Base-by-base conservation (phyloP, 2,113 vertebrate genomes). In the Ciconia stormi region DNA sequence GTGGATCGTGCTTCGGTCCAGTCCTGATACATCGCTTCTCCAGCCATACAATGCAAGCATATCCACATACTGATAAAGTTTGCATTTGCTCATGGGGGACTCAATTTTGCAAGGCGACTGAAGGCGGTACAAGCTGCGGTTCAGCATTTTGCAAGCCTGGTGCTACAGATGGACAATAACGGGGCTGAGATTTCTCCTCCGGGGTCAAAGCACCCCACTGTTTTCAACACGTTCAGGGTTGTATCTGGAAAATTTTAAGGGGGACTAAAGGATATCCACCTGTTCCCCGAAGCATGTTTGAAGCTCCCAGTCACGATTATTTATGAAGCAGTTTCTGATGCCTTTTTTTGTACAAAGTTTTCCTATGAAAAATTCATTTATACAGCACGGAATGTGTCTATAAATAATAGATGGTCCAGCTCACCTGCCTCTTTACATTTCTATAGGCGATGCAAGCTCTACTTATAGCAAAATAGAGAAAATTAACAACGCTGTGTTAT, bases 381-480 rank as follows among this genome's bases (percentile, higher is more conserved):
- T n/a, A 53, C 25, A 46, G 80, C 80, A 78, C 14, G 42, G 88
- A 81, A 63, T 3, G 16, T 52, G 36, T 62, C 86, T 95, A 74
- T 62, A 92, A 92, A 95, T 95, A 91, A 94, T 47, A 83, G 91
- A 80, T 44, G 34, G 12, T 69, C 27, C 70, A 55, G 69, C 87
- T 79, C 61, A 93, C 95, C 81, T 93, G 69, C 84, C 81, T 93
- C 76, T 92, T 69, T 70, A 77, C 61, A 30, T 91, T 93, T 93
- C 96, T 94, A 72, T 63, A 87, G 89, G 84, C 4, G 4, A 40
- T 21, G 32, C 5, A 7, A 87, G 69, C 52, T 74, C 53, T 93
- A 17, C 84, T 71, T 84, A 34, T 1, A 79, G 58, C 27, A 69
- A 84, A 89, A 62, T 3, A 71, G 78, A 93, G 52, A 49, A 85